These are phyloP conservation scores for Semicossyphus pulcher DNA, from an alignment of 2,113 vertebrate genomes.

Conservation along the genomic window DNA sequence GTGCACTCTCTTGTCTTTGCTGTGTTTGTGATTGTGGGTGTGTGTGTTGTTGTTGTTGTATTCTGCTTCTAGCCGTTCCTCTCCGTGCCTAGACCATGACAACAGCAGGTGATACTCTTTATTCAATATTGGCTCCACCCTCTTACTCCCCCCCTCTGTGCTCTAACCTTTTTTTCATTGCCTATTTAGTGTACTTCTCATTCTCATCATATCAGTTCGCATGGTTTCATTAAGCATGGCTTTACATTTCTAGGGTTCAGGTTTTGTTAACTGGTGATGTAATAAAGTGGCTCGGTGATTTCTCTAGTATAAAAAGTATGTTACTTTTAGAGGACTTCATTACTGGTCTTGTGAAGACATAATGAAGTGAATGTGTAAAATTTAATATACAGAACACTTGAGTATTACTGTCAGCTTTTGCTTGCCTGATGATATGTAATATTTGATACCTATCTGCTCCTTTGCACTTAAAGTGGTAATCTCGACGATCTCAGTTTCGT, in stretches of 20 bases:
- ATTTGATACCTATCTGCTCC: slow-evolving; percentile 1
- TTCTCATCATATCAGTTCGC: slow-evolving; percentile 31
- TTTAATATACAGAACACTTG: neutral
- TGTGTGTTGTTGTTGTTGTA: slow-evolving; percentile 86
- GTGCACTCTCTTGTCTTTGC: slow-evolving; percentile 48
- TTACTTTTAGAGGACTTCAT: neutral
- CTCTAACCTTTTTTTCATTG: slow-evolving; percentile 16
- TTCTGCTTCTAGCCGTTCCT: slow-evolving; percentile 93
- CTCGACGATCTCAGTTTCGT: too few relatives aligned
- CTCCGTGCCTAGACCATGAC: slow-evolving; percentile 98
- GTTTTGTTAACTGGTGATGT: neutral
- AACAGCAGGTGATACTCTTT: slow-evolving; percentile 96
- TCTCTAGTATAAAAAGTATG: neutral
- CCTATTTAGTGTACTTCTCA: neutral
- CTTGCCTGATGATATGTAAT: neutral
- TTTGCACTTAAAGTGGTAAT: too few relatives aligned
- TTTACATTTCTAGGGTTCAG: slow-evolving; percentile 1
- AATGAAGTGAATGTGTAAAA: too few relatives aligned
- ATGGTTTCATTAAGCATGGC: slow-evolving; percentile 51
- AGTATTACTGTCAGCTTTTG: neutral
- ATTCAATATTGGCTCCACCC: slow-evolving; percentile 47
- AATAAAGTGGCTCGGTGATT: neutral
- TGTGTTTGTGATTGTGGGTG: slow-evolving; percentile 77
- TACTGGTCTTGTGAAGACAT: too few relatives aligned
- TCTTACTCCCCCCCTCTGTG: slow-evolving; percentile 17